phyloP scores from a whole-genome alignment of 2,113 vertebrate species.

The Tyrannus savana region DNA sequence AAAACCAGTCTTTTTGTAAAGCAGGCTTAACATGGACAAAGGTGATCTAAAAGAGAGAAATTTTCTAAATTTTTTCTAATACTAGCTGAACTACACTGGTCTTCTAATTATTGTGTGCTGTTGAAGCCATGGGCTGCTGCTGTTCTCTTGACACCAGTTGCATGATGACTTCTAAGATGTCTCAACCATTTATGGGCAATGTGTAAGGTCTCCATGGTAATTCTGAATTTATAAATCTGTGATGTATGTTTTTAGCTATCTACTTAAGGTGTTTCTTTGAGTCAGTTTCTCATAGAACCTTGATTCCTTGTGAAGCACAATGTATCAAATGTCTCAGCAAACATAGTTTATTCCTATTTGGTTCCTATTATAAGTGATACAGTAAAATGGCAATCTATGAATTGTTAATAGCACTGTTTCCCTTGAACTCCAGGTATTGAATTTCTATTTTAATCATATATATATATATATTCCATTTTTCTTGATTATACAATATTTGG shows the following conservation, averaged over 20 bases:
- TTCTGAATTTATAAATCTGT: not conserved
- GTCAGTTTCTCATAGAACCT: not conserved
- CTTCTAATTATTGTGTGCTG: not conserved
- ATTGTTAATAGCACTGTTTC: not conserved
- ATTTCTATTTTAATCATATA: not conserved
- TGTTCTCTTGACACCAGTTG: not conserved
- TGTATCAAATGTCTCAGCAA: not conserved
- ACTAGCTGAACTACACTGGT: not conserved
- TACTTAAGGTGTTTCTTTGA: not conserved
- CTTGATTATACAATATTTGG: not conserved
- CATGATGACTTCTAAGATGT: not conserved
- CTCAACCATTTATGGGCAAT: not conserved
- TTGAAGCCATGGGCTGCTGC: not conserved
- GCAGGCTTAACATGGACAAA: not conserved
- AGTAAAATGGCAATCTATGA: not conserved
- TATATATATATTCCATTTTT: not conserved
- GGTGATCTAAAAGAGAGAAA: not conserved
- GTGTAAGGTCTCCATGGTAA: not conserved
- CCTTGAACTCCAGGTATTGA: not conserved
- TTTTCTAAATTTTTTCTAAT: constrained; percentile 12
- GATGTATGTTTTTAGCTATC: not conserved
- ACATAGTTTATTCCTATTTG: not conserved
- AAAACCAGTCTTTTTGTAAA: not conserved
- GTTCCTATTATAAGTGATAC: not conserved
- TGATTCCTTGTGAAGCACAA: not conserved